phyloP scores from a whole-genome alignment of 2,888 invertebrate species.

The Ornithoptera alexandrae region DNA sequence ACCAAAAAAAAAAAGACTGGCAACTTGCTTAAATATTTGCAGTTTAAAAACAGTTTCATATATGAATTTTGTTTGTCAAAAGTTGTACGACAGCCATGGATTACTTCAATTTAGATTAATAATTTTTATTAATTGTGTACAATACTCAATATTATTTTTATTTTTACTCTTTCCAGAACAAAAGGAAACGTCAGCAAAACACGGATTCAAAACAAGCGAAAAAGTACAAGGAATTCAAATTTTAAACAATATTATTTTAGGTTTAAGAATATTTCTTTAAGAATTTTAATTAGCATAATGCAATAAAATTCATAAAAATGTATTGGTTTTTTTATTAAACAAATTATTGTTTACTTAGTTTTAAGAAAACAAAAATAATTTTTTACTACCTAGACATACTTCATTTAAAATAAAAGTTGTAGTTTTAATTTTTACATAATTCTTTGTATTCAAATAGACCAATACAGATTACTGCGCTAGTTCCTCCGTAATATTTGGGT shows the following conservation, averaged over 20 bases:
- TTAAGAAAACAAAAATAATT: not conserved
- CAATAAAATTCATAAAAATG: conserved; percentile 16
- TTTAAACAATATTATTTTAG: conserved; percentile 73
- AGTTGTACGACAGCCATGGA: no score
- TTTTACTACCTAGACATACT: not conserved
- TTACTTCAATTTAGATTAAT: no score
- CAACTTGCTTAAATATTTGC: no score
- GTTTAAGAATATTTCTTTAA: conserved; percentile 20
- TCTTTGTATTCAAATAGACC: no score
- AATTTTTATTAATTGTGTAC: not conserved
- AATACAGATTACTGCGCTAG: no score
- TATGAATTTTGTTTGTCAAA: no score
- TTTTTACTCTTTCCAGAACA: conserved; percentile 83
- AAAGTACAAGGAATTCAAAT: conserved; percentile 99
- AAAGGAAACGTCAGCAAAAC: conserved; percentile 94
- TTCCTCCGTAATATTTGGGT: no score
- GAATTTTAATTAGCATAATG: conserved; percentile 10
- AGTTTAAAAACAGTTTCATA: no score
- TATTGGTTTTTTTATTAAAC: conserved; percentile 10
- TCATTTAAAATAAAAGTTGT: no score
- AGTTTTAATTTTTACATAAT: no score
- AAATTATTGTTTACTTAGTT: conserved; percentile 6
- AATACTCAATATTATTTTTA: not conserved
- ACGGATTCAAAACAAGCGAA: conserved; percentile 95
- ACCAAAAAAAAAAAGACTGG: no score